These are phyloP conservation scores for Brevipalpus yothersi DNA, from an alignment of 1,140 invertebrate genomes.

Conservation along the genomic window DNA sequence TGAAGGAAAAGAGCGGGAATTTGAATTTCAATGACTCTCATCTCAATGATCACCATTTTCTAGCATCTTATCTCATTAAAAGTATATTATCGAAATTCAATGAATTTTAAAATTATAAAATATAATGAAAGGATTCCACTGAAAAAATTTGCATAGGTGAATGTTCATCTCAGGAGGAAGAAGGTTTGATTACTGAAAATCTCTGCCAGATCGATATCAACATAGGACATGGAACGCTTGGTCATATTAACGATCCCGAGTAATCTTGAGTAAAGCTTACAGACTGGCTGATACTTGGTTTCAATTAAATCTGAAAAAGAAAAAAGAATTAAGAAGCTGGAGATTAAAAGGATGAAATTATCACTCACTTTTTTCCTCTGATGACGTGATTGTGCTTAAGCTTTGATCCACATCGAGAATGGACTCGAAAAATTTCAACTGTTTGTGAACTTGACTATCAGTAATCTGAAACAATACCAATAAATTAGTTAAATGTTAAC, in stretches of 20 bases:
- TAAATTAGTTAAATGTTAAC: not conserved
- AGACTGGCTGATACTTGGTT: not conserved
- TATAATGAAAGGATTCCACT: no score
- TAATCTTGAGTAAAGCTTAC: not conserved
- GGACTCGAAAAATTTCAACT: not conserved
- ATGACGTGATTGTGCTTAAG: not conserved
- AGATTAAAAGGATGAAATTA: not conserved
- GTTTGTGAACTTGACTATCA: not conserved
- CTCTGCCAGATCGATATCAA: not conserved
- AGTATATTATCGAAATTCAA: no score
- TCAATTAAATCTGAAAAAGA: not conserved
- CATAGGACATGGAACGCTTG: not conserved
- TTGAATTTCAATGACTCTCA: no score
- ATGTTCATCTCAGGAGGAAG: not conserved
- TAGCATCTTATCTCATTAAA: no score
- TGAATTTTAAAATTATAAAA: no score
- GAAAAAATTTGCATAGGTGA: not conserved
- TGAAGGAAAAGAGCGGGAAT: no score
- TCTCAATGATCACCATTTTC: no score
- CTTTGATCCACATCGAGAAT: not conserved
- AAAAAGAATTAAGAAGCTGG: not conserved
- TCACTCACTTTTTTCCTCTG: not conserved
- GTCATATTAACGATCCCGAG: not conserved
- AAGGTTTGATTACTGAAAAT: not conserved
- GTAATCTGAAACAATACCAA: not conserved